Evolutionary conservation across 2,888 invertebrate genomes (phyloP).

Genomic region (Clostera curtula): DNA sequence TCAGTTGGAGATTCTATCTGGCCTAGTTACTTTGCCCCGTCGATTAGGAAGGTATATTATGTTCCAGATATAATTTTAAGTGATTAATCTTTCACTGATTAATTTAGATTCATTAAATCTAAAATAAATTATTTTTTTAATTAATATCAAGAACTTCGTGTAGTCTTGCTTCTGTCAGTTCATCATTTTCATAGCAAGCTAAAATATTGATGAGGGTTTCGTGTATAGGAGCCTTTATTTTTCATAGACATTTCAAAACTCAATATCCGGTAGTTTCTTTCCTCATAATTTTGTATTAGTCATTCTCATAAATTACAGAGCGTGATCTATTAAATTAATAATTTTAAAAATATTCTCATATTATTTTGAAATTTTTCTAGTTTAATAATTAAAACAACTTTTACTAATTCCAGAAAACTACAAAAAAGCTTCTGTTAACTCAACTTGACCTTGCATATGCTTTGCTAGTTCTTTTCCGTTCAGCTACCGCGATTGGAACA

Average conservation of each 20-base stretch:
- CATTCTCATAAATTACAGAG: slow-evolving; percentile 28
- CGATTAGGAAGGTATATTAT: too few relatives aligned
- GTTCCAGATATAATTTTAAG: too few relatives aligned
- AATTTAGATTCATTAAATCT: too few relatives aligned
- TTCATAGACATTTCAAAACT: slow-evolving; percentile 31
- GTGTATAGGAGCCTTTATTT: slow-evolving; percentile 3
- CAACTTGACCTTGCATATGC: slow-evolving; percentile 75
- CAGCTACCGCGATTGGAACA: slow-evolving; percentile 86
- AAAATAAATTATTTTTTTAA: too few relatives aligned
- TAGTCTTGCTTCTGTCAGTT: too few relatives aligned
- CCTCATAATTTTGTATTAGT: slow-evolving; percentile 41
- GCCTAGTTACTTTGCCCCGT: too few relatives aligned
- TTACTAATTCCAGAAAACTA: slow-evolving; percentile 19
- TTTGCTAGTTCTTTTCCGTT: slow-evolving; percentile 83
- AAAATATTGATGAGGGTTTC: slow-evolving; percentile 3
- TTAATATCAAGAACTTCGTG: too few relatives aligned
- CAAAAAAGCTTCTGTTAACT: slow-evolving; percentile 60
- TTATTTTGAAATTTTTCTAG: slow-evolving; percentile 6
- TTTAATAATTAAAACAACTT: too few relatives aligned
- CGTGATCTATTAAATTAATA: slow-evolving; percentile 21
- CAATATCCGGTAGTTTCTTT: slow-evolving; percentile 57
- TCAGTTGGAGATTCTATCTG: too few relatives aligned
- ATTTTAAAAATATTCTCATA: slow-evolving; percentile 29
- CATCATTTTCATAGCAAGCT: too few relatives aligned
- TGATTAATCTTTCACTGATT: too few relatives aligned